Conservation (phyloP, 2,888 invertebrate genomes). For the Lordiphosa andalusiaca region DNA sequence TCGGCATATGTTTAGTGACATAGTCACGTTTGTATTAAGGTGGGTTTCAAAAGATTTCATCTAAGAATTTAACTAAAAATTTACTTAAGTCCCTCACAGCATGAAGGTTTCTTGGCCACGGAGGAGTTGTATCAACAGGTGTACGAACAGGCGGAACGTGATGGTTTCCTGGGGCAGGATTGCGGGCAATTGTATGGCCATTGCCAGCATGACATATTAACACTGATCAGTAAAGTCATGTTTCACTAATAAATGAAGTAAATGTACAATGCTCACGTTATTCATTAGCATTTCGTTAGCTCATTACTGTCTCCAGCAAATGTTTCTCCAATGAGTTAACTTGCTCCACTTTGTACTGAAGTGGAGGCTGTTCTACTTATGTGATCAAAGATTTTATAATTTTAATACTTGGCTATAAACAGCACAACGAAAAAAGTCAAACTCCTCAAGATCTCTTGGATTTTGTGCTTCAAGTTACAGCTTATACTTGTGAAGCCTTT, state of each 20-base stretch:
- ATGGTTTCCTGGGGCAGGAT: constrained; percentile 68
- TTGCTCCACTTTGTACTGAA: too few relatives aligned
- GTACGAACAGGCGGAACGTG: constrained; percentile 76
- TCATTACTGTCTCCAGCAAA: background rate
- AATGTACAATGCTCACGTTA: constrained; percentile 27
- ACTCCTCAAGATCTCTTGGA: too few relatives aligned
- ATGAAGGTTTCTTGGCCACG: constrained; percentile 82
- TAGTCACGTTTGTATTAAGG: constrained; percentile 86
- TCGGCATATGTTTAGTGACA: constrained; percentile 84
- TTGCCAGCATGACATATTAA: constrained; percentile 66
- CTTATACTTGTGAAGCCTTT: too few relatives aligned
- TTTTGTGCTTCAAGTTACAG: too few relatives aligned
- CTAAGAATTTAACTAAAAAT: background rate
- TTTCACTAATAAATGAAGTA: constrained; percentile 31
- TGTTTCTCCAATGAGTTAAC: too few relatives aligned
- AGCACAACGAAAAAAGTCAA: too few relatives aligned
- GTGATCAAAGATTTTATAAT: too few relatives aligned
- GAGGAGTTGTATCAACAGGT: constrained; percentile 80
- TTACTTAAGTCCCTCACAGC: constrained; percentile 81
- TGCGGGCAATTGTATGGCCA: constrained; percentile 67
- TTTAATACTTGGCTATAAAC: too few relatives aligned
- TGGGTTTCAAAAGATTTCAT: constrained; percentile 64
- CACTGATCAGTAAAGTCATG: constrained; percentile 55
- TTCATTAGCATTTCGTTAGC: constrained; percentile 59
- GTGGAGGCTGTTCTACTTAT: too few relatives aligned